phyloP scores from a whole-genome alignment of 1,140 invertebrate genomes.

The Scaptomyza graminum region DNA sequence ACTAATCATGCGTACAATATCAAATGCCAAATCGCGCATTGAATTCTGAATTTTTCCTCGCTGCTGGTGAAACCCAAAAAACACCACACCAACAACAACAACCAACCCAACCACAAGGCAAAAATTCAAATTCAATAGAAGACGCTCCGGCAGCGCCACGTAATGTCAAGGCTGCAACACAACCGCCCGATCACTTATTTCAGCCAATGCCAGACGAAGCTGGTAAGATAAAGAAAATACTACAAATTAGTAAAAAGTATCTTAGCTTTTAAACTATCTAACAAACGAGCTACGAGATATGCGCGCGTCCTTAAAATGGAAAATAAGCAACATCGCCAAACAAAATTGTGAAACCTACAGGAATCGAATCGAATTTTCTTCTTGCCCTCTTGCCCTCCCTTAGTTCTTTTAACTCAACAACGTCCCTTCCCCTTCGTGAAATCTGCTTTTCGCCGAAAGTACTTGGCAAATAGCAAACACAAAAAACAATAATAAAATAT shows the following conservation, averaged over 20 bases:
- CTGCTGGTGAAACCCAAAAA: too few species aligned
- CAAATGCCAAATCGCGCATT: conserved; percentile 62
- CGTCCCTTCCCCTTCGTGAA: background rate
- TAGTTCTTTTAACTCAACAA: too few species aligned
- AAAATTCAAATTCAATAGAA: conserved; percentile 83
- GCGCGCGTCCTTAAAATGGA: background rate
- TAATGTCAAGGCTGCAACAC: conserved; percentile 85
- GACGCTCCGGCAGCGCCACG: conserved; percentile 83
- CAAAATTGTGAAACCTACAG: too few species aligned
- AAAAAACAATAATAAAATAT: conserved; percentile 64
- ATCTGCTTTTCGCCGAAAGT: conserved; percentile 1
- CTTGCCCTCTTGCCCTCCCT: too few species aligned
- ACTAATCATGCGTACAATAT: conserved; percentile 68
- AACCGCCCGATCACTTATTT: conserved; percentile 85
- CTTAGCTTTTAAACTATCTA: conserved; percentile 42
- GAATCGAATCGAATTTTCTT: too few species aligned
- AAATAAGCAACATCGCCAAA: too few species aligned
- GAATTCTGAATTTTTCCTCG: conserved; percentile 59
- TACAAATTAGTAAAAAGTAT: conserved; percentile 42
- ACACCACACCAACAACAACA: conserved; percentile 31
- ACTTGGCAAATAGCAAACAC: background rate
- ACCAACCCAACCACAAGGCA: conserved; percentile 49
- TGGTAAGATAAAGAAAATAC: conserved; percentile 86
- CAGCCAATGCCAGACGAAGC: conserved; percentile 86
- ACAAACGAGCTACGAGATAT: background rate